A percentile compares a stretch with the other conserved stretches of the same genome.
phyloP scores from a whole-genome alignment of 1,140 invertebrate species.

The Euwallacea fornicatus region DNA sequence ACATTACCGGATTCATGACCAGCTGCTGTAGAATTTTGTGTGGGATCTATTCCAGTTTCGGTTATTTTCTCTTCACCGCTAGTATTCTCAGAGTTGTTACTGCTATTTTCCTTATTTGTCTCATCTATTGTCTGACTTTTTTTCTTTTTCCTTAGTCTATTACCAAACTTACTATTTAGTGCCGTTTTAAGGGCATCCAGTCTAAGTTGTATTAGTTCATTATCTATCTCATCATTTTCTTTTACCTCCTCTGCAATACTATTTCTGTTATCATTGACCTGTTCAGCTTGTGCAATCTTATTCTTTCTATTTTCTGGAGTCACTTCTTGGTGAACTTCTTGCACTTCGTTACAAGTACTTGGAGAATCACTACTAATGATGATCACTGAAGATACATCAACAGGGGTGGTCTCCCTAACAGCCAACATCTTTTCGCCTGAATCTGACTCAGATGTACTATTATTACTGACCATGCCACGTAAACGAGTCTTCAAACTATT shows the following conservation, averaged over 20 bases:
- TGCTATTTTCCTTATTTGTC: slow-evolving; percentile 44
- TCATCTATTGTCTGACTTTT: slow-evolving; percentile 19
- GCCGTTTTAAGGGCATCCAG: slow-evolving; percentile 51
- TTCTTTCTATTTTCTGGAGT: not conserved
- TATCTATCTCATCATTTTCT: slow-evolving; percentile 39
- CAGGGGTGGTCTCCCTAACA: not conserved
- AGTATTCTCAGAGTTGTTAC: slow-evolving; percentile 28
- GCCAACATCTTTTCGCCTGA: too few relatives aligned
- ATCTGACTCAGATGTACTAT: slow-evolving; percentile 1
- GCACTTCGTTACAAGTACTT: not conserved
- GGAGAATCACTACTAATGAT: not conserved
- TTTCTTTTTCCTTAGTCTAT: slow-evolving; percentile 45
- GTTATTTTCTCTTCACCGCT: slow-evolving; percentile 13
- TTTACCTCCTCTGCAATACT: not conserved
- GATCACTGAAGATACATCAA: not conserved
- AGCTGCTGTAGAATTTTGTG: slow-evolving; percentile 15
- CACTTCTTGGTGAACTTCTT: not conserved
- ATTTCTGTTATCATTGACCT: too few relatives aligned
- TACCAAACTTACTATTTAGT: slow-evolving; percentile 48
- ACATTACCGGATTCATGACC: not conserved
- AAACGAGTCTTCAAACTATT: slow-evolving; percentile 43
- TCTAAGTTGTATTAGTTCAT: slow-evolving; percentile 48
- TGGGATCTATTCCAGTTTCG: not conserved
- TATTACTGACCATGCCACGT: slow-evolving; percentile 39
- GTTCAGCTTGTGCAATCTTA: too few relatives aligned